These are phyloP conservation scores for Leptinotarsa rubiginosa DNA, from an alignment of 2,888 invertebrate genomes.

Conservation along the genomic window DNA sequence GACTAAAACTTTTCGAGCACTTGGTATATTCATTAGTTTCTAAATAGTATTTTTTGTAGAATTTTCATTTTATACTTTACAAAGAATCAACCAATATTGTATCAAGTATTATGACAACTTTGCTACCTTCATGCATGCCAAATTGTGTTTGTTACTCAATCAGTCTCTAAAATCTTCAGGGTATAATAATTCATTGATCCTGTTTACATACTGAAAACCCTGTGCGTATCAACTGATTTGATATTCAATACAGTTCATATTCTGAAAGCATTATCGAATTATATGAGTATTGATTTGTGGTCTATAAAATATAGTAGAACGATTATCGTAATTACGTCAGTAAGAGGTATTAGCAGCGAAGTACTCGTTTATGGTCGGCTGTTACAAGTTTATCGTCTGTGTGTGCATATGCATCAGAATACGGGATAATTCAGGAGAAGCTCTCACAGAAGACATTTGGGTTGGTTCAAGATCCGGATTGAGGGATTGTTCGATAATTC, in stretches of 20 bases:
- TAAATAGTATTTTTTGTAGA: too few species aligned
- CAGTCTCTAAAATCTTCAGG: not conserved
- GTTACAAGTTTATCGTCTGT: slow-evolving; percentile 1
- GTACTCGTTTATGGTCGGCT: slow-evolving; percentile 3
- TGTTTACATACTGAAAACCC: not conserved
- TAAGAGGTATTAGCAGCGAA: not conserved
- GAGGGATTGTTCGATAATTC: not conserved
- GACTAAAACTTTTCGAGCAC: too few species aligned
- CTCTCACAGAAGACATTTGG: not conserved
- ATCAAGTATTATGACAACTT: too few species aligned
- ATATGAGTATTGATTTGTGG: not conserved
- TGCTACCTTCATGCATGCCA: too few species aligned
- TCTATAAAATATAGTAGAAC: not conserved
- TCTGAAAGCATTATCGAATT: not conserved
- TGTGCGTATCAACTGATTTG: not conserved
- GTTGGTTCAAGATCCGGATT: not conserved
- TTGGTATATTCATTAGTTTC: too few species aligned
- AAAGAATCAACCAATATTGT: too few species aligned
- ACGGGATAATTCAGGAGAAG: slow-evolving; percentile 5
- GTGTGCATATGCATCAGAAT: slow-evolving; percentile 7
- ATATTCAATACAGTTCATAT: slow-evolving; percentile 4
- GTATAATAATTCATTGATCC: not conserved
- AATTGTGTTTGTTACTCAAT: not conserved
- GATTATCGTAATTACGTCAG: not conserved
- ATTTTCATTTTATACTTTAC: too few species aligned